These are phyloP conservation scores for Cremastinae sp. DNA, from an alignment of 2,888 invertebrate species.

Conservation along the genomic window DNA sequence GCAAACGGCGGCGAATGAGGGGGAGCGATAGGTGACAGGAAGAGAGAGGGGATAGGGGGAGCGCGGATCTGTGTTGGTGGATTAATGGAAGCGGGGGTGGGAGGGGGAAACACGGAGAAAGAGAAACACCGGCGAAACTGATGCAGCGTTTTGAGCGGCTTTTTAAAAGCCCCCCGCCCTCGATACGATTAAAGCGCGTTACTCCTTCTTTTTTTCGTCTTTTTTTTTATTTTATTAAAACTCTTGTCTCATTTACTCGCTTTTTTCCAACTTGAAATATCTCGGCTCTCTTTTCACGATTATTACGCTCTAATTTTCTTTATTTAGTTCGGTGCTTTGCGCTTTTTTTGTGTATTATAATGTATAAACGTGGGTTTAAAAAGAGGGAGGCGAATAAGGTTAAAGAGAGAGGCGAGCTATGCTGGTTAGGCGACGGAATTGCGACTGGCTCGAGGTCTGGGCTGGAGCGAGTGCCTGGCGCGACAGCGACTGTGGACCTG, in stretches of 20 bases:
- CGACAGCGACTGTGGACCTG: slow-evolving; percentile 83
- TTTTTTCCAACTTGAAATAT: no score
- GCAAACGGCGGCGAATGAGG: slow-evolving; percentile 59
- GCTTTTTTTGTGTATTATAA: slow-evolving; percentile 28
- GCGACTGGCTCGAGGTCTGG: slow-evolving; percentile 77
- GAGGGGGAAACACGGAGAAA: slow-evolving; percentile 77
- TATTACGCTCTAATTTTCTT: no score
- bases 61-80: slow-evolving; percentile 55
- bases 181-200: slow-evolving; percentile 41
- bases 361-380: slow-evolving; percentile 70
- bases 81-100: slow-evolving; percentile 75
- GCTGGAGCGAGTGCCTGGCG: slow-evolving; percentile 83
- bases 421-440: slow-evolving; percentile 79
- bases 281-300: no score
- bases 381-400: slow-evolving; percentile 79
- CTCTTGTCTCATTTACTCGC: no score
- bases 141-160: slow-evolving; percentile 78
- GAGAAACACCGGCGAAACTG: slow-evolving; percentile 79
- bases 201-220: slow-evolving; percentile 15
- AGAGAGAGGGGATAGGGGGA: slow-evolving; percentile 71
- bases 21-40: slow-evolving; percentile 56
- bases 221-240: no score
- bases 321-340: no score
- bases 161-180: slow-evolving; percentile 59
- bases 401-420: slow-evolving; percentile 74